Base-by-base conservation (phyloP, 2,888 invertebrate genomes). In the Euspilapteryx auroguttella region DNA sequence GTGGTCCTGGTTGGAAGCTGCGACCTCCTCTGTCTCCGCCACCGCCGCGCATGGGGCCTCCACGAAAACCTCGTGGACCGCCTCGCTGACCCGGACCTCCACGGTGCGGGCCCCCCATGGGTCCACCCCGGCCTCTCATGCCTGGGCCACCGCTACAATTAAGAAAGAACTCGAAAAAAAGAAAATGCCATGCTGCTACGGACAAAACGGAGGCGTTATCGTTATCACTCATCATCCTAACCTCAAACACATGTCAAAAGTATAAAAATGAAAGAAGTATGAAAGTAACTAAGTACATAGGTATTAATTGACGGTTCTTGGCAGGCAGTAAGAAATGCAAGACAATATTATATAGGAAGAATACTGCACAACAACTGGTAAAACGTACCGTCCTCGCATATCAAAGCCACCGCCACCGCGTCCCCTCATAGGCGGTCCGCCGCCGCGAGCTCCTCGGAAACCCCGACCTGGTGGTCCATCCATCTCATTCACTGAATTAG, bases 11-110 rank as follows among this genome's bases (percentile, higher is more conserved):
- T 2, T 61, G 63, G 34, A 73, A 73, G 24, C 59, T 49, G 7
- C 73, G 56, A 0, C 68, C 68, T n/a, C 73, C 59, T 22, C 66
- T 49, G 4, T 63, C 71, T 1, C 65, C 69, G n/a, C 65, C 66
- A 6, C 57, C 57, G 12, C 69, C 69, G 9, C 73, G 55, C 66
- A 68, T 68, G 1, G 66, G 68, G 0, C 61, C 68, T 3, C 69
- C 73, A 9, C 71, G 58, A 31, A 66, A 71, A 0, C 71, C 71
- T 24, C 73, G 51, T 6, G 69, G 69, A 0, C 64, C 68, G 2
- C 69, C 69, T 24, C 69, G 62, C 32, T 49, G 47, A 8, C 54
- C 51, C 3, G 47, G 54, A 0, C 55, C 59, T 10, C 63, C 62
- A 27, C 62, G 46, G 25, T 27, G 37, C 33, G 24, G 38, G 33